Percentiles rank a stretch among this genome's conserved stretches.
Evolutionary conservation across 2,888 invertebrate species (phyloP).

Genomic region (Cheilosia impressa): DNA sequence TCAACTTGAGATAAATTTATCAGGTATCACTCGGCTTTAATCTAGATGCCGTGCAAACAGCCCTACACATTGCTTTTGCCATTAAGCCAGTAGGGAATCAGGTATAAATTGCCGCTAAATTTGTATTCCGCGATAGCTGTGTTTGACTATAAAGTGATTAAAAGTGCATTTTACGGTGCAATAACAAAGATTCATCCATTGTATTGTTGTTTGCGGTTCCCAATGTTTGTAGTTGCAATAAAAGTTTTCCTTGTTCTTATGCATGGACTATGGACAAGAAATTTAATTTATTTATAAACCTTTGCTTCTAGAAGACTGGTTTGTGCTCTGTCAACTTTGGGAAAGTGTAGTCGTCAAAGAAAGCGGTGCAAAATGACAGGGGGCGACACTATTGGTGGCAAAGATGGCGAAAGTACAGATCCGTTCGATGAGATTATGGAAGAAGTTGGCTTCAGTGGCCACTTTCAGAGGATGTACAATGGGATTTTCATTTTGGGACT

Average conservation of each 20-base stretch:
- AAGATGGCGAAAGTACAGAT: constrained; percentile 76
- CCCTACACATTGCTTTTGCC: background rate
- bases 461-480: constrained; percentile 85
- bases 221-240: too few species aligned
- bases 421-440: constrained; percentile 85
- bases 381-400: constrained; percentile 17
- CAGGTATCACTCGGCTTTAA: too few species aligned
- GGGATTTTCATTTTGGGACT: constrained; percentile 84
- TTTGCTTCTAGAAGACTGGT: background rate
- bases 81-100: background rate
- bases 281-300: too few species aligned
- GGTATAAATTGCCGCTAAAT: background rate
- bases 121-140: background rate
- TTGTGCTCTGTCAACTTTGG: background rate
- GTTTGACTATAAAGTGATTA: background rate
- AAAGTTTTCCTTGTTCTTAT: too few species aligned
- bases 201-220: too few species aligned
- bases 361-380: constrained; percentile 34
- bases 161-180: background rate
- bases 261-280: too few species aligned
- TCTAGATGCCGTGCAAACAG: background rate
- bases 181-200: background rate
- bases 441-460: constrained; percentile 85
- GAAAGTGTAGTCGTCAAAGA: background rate
- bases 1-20: background rate